Base-by-base conservation (phyloP, 2,888 invertebrate species). In the Epirrhoe tristata region DNA sequence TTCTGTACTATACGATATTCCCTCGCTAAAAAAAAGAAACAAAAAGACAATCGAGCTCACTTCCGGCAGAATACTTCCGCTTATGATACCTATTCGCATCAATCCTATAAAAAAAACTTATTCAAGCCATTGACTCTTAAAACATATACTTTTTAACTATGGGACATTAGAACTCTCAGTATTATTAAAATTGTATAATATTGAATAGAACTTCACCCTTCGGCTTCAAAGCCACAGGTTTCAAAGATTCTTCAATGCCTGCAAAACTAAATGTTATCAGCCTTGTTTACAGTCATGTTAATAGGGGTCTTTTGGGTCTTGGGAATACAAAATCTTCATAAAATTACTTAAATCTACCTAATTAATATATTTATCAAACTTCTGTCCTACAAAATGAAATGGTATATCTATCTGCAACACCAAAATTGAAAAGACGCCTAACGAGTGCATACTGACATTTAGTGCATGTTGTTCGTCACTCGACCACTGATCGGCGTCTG, bases 31-130 rank as follows among this genome's bases (percentile, higher is more conserved):
- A 83, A 85, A 82, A 77, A 77, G 76, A 76, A 80, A 83, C 78
- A 81, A 85, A 83, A 85, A 85, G 81, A 83, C 84, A 84, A 85
- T 83, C 74, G 79, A 79, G 75, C 76, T 76, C 67, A 81, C 87
- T 86, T 91, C 91, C 90, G 88, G 74, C 84, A 76, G 84, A 85
- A 85, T 74, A 72, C 87, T 91, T 90, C 89, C 90, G 86, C 72
- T 80, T 78, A 67, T 78, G 78, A 82, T 81, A 84, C 17, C 39
- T 59, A 53, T 16, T 48, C 48, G 48, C 16, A 48, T 14, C 14
- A 6, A 16, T 48, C 14, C 7, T 16, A 16, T 48, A 16, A 16
- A 14, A 46, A 16, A 5, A 14, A 16, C 12, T 16, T 6, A 5
- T 8, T 4, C 12, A 10, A 43, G 12, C 10, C 4, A 43, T 8